phyloP scores from a whole-genome alignment of 2,113 vertebrate species.

The Sinocyclocheilus rhinocerous region DNA sequence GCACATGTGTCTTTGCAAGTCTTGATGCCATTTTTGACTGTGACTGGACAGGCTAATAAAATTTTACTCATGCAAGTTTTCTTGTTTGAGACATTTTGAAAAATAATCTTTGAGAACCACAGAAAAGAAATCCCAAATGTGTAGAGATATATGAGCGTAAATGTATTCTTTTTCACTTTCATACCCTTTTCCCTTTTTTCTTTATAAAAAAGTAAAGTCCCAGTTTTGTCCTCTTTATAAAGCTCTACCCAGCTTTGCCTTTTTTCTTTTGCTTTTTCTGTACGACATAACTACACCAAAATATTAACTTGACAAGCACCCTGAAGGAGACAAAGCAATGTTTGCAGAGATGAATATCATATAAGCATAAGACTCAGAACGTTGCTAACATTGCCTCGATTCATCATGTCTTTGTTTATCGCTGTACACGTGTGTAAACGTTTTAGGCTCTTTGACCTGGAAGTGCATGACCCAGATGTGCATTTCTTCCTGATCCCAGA shows the following conservation, averaged over 20 bases:
- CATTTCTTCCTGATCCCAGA: constrained; percentile 57
- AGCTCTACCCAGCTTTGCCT: background rate
- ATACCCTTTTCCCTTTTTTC: background rate
- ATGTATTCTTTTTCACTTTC: background rate
- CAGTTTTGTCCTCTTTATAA: background rate
- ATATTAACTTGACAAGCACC: background rate
- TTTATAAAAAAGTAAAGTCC: background rate
- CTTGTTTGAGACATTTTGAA: no score
- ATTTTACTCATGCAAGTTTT: background rate
- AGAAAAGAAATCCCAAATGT: background rate
- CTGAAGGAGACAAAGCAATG: background rate
- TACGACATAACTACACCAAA: background rate
- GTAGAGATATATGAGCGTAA: background rate
- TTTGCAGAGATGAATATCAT: background rate
- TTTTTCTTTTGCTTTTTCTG: background rate
- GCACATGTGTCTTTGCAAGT: background rate
- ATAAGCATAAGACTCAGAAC: background rate
- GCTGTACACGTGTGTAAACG: background rate
- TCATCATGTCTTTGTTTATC: constrained; percentile 3
- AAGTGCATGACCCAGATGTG: constrained; percentile 62
- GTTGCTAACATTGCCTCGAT: background rate
- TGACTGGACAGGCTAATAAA: background rate
- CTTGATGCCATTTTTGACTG: background rate
- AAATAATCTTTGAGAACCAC: background rate
- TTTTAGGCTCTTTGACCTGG: background rate